Conservation (phyloP, 2,888 invertebrate species). For the Cotesia congregata region DNA sequence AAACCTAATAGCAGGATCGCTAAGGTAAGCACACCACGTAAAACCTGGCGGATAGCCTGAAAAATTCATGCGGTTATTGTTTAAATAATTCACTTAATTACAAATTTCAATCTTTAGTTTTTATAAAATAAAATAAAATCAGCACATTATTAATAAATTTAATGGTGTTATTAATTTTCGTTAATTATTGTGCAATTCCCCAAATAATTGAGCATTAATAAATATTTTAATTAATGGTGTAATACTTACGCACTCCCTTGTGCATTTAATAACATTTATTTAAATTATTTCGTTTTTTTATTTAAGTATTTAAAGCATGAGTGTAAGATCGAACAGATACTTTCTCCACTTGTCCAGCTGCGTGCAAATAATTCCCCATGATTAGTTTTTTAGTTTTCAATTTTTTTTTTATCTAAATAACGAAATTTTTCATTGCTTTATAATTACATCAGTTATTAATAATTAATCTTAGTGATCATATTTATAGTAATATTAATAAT, state of each 20-base stretch:
- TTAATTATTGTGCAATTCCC: not conserved
- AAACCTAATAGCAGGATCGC: slow-evolving; percentile 59
- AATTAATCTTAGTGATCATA: too few species aligned
- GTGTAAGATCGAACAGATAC: slow-evolving; percentile 60
- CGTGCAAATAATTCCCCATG: slow-evolving; percentile 64
- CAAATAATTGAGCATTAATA: slow-evolving; percentile 15
- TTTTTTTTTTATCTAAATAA: slow-evolving; percentile 2
- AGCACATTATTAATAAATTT: slow-evolving; percentile 4
- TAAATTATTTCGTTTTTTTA: slow-evolving; percentile 27
- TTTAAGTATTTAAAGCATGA: slow-evolving; percentile 59
- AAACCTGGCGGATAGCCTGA: slow-evolving; percentile 68
- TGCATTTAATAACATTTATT: slow-evolving; percentile 1
- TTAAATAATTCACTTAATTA: slow-evolving; percentile 16
- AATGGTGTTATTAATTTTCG: slow-evolving; percentile 37
- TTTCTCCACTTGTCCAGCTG: slow-evolving; percentile 65
- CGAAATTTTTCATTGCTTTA: slow-evolving; percentile 15
- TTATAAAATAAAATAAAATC: slow-evolving; percentile 19
- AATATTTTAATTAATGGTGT: slow-evolving; percentile 7
- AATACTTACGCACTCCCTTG: slow-evolving; percentile 45
- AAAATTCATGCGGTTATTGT: slow-evolving; percentile 51
- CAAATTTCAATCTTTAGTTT: not conserved
- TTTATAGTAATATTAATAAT: too few species aligned
- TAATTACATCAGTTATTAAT: slow-evolving; percentile 1
- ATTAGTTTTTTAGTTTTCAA: slow-evolving; percentile 40
- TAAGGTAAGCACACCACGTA: slow-evolving; percentile 68